Percentiles rank a stretch among this genome's conserved stretches.
phyloP scores from a whole-genome alignment of 1,140 invertebrate species.

The Carposina sasakii region DNA sequence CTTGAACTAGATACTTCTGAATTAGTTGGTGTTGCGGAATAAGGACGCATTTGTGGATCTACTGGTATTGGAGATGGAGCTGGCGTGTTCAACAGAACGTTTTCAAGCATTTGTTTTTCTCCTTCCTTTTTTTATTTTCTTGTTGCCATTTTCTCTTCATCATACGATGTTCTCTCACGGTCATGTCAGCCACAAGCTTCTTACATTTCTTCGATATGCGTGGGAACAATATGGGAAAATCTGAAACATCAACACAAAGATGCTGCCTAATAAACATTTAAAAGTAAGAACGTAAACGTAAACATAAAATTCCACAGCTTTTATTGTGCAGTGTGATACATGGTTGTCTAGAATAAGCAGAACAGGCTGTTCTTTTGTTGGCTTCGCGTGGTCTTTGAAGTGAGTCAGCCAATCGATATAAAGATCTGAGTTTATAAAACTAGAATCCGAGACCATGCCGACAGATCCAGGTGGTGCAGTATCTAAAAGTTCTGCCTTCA shows the following conservation, averaged over 20 bases:
- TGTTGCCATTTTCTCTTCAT: conserved; percentile 19
- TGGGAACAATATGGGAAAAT: too few relatives aligned
- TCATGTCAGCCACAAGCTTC: conserved; percentile 22
- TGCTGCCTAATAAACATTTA: too few relatives aligned
- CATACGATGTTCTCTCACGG: conserved; percentile 19
- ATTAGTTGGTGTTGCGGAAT: neutral
- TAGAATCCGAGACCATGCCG: conserved; percentile 28
- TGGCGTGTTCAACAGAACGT: too few relatives aligned
- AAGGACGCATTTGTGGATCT: too few relatives aligned
- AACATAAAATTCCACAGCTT: conserved; percentile 20
- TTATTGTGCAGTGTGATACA: conserved; percentile 26
- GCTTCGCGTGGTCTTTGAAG: conserved; percentile 41
- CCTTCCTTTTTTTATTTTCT: conserved; percentile 22
- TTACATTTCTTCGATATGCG: too few relatives aligned
- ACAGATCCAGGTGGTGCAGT: conserved; percentile 36
- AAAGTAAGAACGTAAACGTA: too few relatives aligned
- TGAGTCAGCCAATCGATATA: conserved; percentile 43
- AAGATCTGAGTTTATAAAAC: conserved; percentile 31
- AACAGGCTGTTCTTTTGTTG: conserved; percentile 25
- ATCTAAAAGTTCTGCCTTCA: conserved; percentile 32
- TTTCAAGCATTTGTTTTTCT: too few relatives aligned
- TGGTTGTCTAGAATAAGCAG: conserved; percentile 46
- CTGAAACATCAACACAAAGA: too few relatives aligned
- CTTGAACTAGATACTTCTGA: neutral
- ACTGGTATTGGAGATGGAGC: too few relatives aligned